Conservation (phyloP, 2,113 vertebrate genomes). For the Pygoscelis adeliae region DNA sequence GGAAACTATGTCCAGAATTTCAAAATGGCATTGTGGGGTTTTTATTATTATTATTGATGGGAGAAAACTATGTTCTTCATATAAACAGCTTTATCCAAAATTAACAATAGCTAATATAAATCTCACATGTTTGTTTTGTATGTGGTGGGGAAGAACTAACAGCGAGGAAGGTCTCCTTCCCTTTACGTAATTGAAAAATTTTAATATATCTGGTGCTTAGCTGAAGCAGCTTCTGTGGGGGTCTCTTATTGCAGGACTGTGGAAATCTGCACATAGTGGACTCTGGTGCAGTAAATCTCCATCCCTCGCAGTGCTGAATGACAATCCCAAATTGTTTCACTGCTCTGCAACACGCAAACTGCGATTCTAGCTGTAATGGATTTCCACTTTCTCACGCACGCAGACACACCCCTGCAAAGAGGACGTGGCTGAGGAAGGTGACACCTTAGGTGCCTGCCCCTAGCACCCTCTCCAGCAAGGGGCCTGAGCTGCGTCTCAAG, state of each 20-base stretch:
- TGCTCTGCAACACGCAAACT: background rate
- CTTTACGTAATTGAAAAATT: conserved; percentile 46
- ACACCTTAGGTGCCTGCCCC: background rate
- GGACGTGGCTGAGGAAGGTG: background rate
- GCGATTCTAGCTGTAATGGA: background rate
- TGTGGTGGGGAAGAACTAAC: conserved; percentile 28
- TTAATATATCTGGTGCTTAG: background rate
- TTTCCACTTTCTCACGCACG: background rate
- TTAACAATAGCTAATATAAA: conserved; percentile 61
- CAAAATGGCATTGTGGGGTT: conserved; percentile 80
- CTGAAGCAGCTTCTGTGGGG: background rate
- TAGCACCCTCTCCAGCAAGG: background rate
- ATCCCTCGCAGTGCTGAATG: background rate
- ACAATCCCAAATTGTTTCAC: conserved; percentile 20
- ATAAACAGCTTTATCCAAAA: conserved; percentile 68
- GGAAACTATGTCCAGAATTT: conserved; percentile 85
- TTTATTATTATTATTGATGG: conserved; percentile 74
- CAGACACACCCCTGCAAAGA: background rate
- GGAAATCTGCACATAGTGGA: background rate
- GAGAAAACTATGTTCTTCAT: conserved; percentile 65
- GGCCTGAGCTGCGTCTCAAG: rapidly evolving
- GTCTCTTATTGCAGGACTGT: background rate
- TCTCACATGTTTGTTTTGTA: conserved; percentile 27
- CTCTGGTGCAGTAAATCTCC: conserved; percentile 3
- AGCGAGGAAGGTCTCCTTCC: conserved; percentile 1